Base-by-base conservation (phyloP, 2,888 invertebrate genomes). In the Heliothis peltigera region DNA sequence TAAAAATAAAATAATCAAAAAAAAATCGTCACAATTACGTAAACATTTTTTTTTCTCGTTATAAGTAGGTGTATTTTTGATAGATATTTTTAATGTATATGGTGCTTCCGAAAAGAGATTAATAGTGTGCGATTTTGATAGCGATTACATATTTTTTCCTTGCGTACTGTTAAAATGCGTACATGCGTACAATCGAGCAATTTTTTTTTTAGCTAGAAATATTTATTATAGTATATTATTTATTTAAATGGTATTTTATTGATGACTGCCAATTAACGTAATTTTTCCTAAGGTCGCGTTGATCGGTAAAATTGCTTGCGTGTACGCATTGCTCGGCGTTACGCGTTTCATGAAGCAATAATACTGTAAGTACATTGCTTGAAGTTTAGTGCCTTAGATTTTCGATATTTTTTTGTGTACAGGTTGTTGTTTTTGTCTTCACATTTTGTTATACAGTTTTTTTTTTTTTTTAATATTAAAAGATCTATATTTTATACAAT, bases 51-150 rank as follows among this genome's bases (percentile, higher is more conserved):
- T 49, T 60, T 51, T 53, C 39, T 58, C 60, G 65, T 64, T 73
- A 42, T 71, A 68, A 58, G 53, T 74, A 68, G 60, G 51, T 81
- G 65, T 64, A 75, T 73, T 79, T 77, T 80, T 71, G 65, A 75
- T 79, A 78, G 66, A 75, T 75, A 68, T 80, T 80, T 77, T 81
- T 74, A 49, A 67, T 77, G 65, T 77, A 69, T 60, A 70, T 77
- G 85, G 85, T 87, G 87, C 84, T 86, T 82, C 68, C 68, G 28
- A 69, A 76, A 78, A 65, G 83, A 85, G 82, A 85, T 84, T 86
- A 84, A 53, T 84, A 82, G 72, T 70, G 55, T 73, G 71, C 63
- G 35, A 21, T 62, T 56, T 43, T 43, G 19, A 48, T 44, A 58
- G 56, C 12, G 18, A 65, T 48, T 65, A 59, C 46, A 74, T 73